Evolutionary conservation across 2,113 vertebrate species (phyloP).

Genomic region (Toxostoma redivivum): DNA sequence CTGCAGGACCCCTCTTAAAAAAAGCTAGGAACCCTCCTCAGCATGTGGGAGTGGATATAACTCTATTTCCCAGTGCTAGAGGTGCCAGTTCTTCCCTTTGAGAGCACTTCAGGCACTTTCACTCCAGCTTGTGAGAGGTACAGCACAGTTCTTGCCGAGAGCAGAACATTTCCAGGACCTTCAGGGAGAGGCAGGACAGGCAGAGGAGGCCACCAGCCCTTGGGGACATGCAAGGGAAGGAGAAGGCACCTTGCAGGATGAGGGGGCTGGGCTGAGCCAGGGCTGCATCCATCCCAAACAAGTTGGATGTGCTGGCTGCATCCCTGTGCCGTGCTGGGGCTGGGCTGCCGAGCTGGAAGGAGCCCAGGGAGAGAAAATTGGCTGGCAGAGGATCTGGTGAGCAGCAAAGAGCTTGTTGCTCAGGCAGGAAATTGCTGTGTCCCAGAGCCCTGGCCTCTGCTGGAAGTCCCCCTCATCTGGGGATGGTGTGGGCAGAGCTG

Average conservation of each 20-base stretch:
- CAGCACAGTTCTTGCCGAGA: rapidly evolving
- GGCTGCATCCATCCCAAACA: neutral
- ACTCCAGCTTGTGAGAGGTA: neutral
- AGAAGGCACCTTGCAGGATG: neutral
- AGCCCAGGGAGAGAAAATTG: neutral
- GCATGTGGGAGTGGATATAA: neutral
- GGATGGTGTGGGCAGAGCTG: neutral
- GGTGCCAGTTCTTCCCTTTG: neutral
- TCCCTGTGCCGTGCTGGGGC: neutral
- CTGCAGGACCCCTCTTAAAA: neutral
- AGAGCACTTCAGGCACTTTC: neutral
- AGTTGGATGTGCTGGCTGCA: neutral
- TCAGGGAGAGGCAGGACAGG: neutral
- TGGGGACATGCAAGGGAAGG: neutral
- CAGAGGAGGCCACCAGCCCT: neutral
- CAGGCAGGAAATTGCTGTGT: neutral
- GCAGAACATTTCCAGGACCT: neutral
- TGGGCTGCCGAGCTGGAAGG: neutral
- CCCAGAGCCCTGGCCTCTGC: neutral
- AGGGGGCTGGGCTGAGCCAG: neutral
- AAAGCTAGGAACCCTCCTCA: neutral
- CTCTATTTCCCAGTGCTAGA: neutral
- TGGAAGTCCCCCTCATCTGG: rapidly evolving
- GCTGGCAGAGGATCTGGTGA: neutral
- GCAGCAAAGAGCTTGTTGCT: neutral